Percentiles rank a stretch among this genome's conserved stretches.
Conservation (phyloP, 2,113 vertebrate species). For the Pluvialis apricaria region DNA sequence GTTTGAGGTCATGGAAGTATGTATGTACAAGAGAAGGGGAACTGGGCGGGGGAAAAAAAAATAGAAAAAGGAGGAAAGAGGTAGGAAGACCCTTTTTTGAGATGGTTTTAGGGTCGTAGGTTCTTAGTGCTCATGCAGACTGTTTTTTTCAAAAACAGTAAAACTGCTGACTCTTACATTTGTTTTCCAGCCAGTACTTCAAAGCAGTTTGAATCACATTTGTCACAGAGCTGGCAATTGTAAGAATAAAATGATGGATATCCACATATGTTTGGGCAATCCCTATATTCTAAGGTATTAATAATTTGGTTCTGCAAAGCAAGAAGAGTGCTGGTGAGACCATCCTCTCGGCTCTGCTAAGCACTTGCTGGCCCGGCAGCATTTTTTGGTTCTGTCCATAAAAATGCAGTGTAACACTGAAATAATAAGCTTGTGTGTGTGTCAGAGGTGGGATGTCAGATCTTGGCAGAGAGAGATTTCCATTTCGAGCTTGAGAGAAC, state of each 20-base stretch:
- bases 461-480: neutral
- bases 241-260: neutral
- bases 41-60: neutral
- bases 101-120: neutral
- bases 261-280: neutral
- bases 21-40: neutral
- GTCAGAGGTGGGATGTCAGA: neutral
- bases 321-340: neutral
- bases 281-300: neutral
- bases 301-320: neutral
- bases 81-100: neutral
- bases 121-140: neutral
- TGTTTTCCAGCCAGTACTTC: neutral
- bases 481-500: neutral
- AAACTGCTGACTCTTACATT: neutral
- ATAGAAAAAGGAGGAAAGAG: neutral
- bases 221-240: neutral
- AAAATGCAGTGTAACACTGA: neutral
- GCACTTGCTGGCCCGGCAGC: neutral
- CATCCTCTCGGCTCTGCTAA: fast-evolving
- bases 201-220: neutral
- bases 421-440: neutral
- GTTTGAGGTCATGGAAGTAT: neutral
- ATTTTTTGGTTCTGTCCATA: neutral
- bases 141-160: neutral